Conservation (phyloP, 2,113 vertebrate genomes). For the Sterrhoptilus dennistouni region DNA sequence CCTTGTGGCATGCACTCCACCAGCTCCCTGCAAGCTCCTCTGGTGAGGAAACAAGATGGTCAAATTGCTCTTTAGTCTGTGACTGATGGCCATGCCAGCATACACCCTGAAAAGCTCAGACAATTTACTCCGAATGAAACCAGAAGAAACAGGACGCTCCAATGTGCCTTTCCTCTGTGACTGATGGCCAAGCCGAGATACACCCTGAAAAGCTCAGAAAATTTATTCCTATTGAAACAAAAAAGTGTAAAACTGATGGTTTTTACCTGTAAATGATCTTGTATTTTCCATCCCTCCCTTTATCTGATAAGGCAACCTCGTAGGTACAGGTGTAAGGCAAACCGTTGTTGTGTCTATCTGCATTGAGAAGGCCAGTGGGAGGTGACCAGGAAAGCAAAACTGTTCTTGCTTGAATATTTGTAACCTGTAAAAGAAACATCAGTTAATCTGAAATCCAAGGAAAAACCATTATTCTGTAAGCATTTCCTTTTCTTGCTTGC, state of each 20-base stretch:
- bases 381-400: slow-evolving; percentile 89
- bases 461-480: fast-evolving
- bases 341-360: slow-evolving; percentile 83
- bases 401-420: slow-evolving; percentile 88
- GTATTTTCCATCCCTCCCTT: slow-evolving; percentile 94
- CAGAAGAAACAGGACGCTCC: background rate
- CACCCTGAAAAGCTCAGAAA: background rate
- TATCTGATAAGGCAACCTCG: slow-evolving; percentile 93
- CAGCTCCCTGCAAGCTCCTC: background rate
- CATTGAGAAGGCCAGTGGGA: slow-evolving; percentile 82
- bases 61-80: background rate
- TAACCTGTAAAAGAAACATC: slow-evolving; percentile 76
- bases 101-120: background rate
- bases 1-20: background rate
- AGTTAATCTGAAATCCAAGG: background rate
- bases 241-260: background rate
- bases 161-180: background rate
- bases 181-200: background rate
- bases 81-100: background rate
- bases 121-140: background rate
- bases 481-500: background rate
- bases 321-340: slow-evolving; percentile 90
- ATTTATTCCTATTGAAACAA: background rate
- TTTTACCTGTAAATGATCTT: slow-evolving; percentile 92
- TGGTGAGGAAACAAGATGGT: background rate